These are phyloP conservation scores for Phoeniculus purpureus DNA, from an alignment of 2,797 vertebrate species.

Conservation along the genomic window DNA sequence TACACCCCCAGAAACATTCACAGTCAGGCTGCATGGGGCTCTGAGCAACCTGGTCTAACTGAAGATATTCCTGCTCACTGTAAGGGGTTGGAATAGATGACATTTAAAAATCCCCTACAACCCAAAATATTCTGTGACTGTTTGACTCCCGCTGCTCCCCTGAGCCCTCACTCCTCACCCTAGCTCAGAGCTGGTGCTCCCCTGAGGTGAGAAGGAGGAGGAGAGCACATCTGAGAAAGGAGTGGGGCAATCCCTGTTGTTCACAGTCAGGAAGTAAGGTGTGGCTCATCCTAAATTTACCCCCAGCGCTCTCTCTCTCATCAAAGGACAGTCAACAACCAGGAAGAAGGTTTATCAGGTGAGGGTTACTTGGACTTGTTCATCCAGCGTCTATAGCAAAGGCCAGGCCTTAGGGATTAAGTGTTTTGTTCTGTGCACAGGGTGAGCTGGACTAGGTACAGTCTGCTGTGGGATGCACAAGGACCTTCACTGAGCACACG, in stretches of 20 bases:
- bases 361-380: neutral
- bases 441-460: neutral
- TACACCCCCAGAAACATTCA: too few species aligned
- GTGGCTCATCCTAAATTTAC: neutral
- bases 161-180: neutral
- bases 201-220: neutral
- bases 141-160: too few species aligned
- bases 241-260: neutral
- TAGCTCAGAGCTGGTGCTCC: neutral
- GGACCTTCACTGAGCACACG: neutral
- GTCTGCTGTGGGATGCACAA: neutral
- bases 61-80: too few species aligned
- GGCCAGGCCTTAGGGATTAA: neutral
- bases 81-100: too few species aligned
- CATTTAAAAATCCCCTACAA: too few species aligned
- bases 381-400: neutral
- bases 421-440: neutral
- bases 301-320: neutral
- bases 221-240: rapidly evolving
- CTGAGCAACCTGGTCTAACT: too few species aligned
- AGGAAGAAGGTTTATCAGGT: neutral
- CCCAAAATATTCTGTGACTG: too few species aligned
- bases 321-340: neutral
- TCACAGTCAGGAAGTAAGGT: neutral
- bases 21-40: too few species aligned